Percentiles rank a stretch among this genome's conserved stretches.
These are phyloP conservation scores for Metalampra italica DNA, from an alignment of 2,888 invertebrate genomes.

Conservation along the genomic window DNA sequence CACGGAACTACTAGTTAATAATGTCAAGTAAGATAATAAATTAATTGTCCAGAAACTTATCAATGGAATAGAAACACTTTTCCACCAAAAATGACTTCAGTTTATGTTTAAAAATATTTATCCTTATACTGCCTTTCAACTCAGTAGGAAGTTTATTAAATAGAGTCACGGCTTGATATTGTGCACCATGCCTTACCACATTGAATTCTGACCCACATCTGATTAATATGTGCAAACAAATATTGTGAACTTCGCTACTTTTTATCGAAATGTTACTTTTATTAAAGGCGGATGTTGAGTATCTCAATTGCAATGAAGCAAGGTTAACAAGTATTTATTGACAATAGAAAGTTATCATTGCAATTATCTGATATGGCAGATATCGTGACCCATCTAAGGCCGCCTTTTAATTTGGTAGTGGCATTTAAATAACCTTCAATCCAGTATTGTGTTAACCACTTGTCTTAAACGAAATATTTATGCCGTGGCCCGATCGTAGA, in stretches of 20 bases:
- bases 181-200: too few relatives aligned
- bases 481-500: too few relatives aligned
- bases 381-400: conserved; percentile 64
- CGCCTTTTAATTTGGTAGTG: conserved; percentile 50
- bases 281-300: too few relatives aligned
- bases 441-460: conserved; percentile 33
- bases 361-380: conserved; percentile 60
- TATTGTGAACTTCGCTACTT: conserved; percentile 32
- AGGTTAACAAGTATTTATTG: conserved; percentile 53
- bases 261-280: neutral
- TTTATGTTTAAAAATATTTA: too few relatives aligned
- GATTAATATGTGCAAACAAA: conserved; percentile 48
- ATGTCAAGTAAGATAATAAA: too few relatives aligned
- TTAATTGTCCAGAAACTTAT: too few relatives aligned
- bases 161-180: too few relatives aligned
- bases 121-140: too few relatives aligned
- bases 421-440: conserved; percentile 59
- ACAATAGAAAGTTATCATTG: conserved; percentile 55
- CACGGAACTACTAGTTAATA: too few relatives aligned
- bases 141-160: too few relatives aligned
- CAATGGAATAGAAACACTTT: too few relatives aligned
- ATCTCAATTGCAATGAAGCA: conserved; percentile 24
- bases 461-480: conserved; percentile 4
- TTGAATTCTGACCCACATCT: conserved; percentile 61
- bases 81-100: too few relatives aligned